Evolutionary conservation across 64 coral and sea anemone genomes (phyloP), one percentile per base, ranked within the genome.

Genomic region (Astreopora myriophthalma): DNA sequence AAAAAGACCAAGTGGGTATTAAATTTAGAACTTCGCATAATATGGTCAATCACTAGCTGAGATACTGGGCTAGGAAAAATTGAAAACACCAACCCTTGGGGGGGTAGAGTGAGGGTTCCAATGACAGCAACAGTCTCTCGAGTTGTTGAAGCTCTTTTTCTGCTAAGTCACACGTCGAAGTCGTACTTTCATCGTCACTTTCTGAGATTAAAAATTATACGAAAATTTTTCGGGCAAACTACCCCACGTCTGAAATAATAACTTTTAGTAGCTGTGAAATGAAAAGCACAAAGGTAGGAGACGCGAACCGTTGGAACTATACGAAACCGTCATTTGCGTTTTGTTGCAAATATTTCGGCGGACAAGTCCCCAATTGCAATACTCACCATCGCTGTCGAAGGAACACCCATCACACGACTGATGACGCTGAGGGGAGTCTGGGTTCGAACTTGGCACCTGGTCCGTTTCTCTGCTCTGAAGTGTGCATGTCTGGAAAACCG

Each of bases 371-470:
- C 2, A n/a, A n/a, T n/a, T n/a, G 20, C 29, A n/a, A 4, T 75
- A 65, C 85, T 61, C 71, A 94, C 92, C 92, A 70, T 94, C 92
- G 25, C 92, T 94, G 51, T 94, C 92, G 63, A 87, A 89, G n/a
- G 92, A 89, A 79, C 71, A 94, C 63, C 71, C 66, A 4, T 48
- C 78, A 3, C 48, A 75, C 19, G 78, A 94, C 14, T 69, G 92
- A 27, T 31, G n/a, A n/a, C n/a, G n/a, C n/a, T n/a, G 79, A 25
- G 92, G 92, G 0, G 92, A 94, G 17, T 82, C 66, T 60, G 92
- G 92, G 79, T 88, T 88, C 33, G 92, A 94, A 26, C 85, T 94
- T 5, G 92, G 92, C 1, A 94, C 92, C 10, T 61, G 71, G 65
- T 94, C 66, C 31, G 1, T 28, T 20, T 61, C 48, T 58, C 76